Base-by-base conservation (phyloP, 2,113 vertebrate species). In the Mesitornis unicolor region DNA sequence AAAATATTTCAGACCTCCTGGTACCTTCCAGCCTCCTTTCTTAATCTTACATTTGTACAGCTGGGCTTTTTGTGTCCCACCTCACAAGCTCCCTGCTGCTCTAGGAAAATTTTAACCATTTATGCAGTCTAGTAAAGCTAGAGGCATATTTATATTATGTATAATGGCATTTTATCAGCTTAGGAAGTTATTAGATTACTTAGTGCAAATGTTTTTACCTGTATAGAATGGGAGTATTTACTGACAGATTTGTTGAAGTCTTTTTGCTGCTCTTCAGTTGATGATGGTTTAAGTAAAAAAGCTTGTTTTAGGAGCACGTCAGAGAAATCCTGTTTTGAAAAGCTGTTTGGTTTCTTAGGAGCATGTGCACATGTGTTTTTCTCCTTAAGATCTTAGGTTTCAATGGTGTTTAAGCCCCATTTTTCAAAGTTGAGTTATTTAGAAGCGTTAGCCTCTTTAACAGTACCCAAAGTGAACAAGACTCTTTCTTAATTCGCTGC, bases 361-460 rank as follows among this genome's bases (percentile, higher is more conserved):
- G 61, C 43, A 19, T 21, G 48, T 89, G 92, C 78, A 89, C 82
- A 56, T 91, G 25, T 84, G 82, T 81, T 95, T 93, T 95, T 75
- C 87, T 91, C 70, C 51, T 94, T 36, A 87, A 8, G 28, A 13
- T 87, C 87, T 95, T 75, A 17, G 33, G 57, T 91, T 94, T 94
- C 94, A 85, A 35, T 51, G 43, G 33, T 53, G 51, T 84, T 95
- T 75, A 71, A 82, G 53, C n/a, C 65, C 10, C 16, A 11, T 82
- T 91, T 89, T 91, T 76, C 65, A 64, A 48, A 87, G 65, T 6
- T 2, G 54, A 59, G 35, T 84, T 84, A 42, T 48, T 81, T 70
- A 36, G 87, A 64, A 84, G 17, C n/a, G 9, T 60, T 76, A 70
- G 6, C 19, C 50, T 83, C 65, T 75, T 47, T 36, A 65, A 57